These are phyloP conservation scores for Falco columbarius DNA, from an alignment of 2,797 vertebrate genomes.

Conservation along the genomic window DNA sequence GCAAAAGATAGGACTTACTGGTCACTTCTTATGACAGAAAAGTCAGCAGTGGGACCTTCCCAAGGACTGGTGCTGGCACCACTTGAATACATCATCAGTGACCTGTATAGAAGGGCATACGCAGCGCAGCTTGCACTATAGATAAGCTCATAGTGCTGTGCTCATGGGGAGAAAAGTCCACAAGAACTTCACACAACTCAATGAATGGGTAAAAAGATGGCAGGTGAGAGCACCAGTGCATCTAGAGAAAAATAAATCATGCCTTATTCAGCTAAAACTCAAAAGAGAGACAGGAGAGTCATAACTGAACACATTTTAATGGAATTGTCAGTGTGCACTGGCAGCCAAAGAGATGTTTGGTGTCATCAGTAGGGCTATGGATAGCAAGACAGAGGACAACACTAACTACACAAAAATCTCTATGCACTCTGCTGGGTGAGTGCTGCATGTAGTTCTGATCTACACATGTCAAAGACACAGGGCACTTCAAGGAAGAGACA, in stretches of 20 bases:
- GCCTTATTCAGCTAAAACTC: neutral
- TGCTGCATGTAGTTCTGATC: neutral
- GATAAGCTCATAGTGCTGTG: neutral
- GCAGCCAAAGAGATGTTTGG: neutral
- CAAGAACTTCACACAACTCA: neutral
- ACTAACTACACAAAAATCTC: neutral
- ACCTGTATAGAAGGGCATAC: neutral
- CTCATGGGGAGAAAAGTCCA: neutral
- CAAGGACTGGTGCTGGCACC: neutral
- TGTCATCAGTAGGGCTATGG: neutral
- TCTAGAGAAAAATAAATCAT: neutral
- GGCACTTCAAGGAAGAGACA: neutral
- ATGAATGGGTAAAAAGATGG: neutral
- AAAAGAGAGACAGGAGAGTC: neutral
- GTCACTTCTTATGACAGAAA: neutral
- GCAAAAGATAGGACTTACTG: neutral
- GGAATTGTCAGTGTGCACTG: neutral
- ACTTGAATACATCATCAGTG: neutral
- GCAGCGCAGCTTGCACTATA: neutral
- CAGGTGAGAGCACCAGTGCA: neutral
- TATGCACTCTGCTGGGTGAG: neutral
- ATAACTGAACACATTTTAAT: neutral
- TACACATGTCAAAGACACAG: neutral
- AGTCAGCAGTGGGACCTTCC: neutral
- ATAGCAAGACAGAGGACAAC: neutral